Conservation (phyloP, 2,113 vertebrate genomes). For the Tautogolabrus adspersus region DNA sequence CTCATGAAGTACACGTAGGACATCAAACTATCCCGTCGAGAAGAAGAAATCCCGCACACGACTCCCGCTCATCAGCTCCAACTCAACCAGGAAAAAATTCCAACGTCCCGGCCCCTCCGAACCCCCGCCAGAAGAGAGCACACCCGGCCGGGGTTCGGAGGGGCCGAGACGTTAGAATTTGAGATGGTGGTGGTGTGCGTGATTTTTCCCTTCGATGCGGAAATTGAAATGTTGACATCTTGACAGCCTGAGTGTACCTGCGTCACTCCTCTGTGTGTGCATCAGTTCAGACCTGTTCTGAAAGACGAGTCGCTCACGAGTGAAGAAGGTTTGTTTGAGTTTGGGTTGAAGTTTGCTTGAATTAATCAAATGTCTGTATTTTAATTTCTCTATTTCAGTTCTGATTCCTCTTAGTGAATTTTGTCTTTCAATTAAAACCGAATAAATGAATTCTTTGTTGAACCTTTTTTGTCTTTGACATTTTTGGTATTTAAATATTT, state of each 20-base stretch:
- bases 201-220: no score
- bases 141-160: no score
- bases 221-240: no score
- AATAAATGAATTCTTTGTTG: conserved; percentile 50
- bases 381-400: conserved; percentile 64
- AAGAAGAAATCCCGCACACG: no score
- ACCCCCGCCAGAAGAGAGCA: no score
- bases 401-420: conserved; percentile 55
- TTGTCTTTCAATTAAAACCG: conserved; percentile 67
- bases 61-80: no score
- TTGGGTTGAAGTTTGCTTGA: conserved; percentile 38
- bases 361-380: conserved; percentile 61
- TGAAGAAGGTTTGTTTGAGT: neutral
- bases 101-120: no score
- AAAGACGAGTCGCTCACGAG: conserved; percentile 31
- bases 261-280: neutral
- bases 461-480: conserved; percentile 1
- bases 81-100: no score
- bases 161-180: no score
- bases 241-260: no score
- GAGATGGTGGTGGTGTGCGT: no score
- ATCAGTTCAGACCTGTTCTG: conserved; percentile 38
- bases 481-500: neutral
- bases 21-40: no score
- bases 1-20: conserved; percentile 4